A percentile compares a stretch with the other conserved stretches of the same genome.
These are phyloP conservation scores for Ditylenchus dipsaci DNA, from an alignment of 1,140 invertebrate genomes.

Conservation along the genomic window DNA sequence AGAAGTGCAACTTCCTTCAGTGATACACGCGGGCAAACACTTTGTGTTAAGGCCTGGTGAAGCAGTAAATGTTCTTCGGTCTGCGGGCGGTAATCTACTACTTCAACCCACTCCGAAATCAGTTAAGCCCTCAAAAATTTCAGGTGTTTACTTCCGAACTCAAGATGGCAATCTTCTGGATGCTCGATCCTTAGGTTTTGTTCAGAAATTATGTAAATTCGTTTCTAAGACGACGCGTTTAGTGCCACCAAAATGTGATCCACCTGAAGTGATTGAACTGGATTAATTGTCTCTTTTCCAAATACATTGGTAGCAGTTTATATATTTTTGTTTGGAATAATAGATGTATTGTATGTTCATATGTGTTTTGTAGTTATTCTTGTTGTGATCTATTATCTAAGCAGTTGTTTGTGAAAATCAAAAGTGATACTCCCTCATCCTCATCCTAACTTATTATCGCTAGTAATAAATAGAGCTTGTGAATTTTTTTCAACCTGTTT, in stretches of 20 bases:
- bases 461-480: too few species aligned
- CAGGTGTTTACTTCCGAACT: conserved; percentile 23
- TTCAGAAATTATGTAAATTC: background rate
- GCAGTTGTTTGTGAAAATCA: too few species aligned
- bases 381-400: too few species aligned
- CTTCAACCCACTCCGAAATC: too few species aligned
- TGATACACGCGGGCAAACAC: background rate
- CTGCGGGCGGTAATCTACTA: background rate
- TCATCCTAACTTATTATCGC: too few species aligned
- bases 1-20: conserved; percentile 30
- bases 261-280: conserved; percentile 18
- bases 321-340: background rate
- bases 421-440: too few species aligned
- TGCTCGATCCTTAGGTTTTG: background rate
- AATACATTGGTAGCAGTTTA: background rate
- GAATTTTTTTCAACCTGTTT: too few species aligned
- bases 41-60: conserved; percentile 13
- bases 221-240: background rate
- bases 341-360: background rate
- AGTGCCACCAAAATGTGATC: background rate
- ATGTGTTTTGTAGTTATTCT: background rate
- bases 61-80: conserved; percentile 23
- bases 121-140: too few species aligned
- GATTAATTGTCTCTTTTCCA: conserved; percentile 8
- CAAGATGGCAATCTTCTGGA: conserved; percentile 22